Evolutionary conservation across 2,888 invertebrate genomes (phyloP), one percentile per base, ranked within the genome.

Genomic region (Hyles lineata): DNA sequence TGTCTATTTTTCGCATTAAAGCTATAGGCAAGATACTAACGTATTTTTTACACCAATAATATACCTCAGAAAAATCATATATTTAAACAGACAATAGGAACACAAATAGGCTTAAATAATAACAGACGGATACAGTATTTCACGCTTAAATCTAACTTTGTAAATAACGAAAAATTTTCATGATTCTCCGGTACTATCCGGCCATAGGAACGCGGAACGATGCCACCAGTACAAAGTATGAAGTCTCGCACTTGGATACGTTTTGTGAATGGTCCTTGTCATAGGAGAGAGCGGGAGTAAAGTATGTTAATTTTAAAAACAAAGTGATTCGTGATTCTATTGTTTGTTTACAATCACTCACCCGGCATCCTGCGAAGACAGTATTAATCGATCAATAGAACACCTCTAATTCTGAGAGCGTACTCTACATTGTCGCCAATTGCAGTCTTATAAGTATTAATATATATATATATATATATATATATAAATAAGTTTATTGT

Each of bases 151-250:
- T 84, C 83, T 85, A 85, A 88, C 82, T 88, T 86, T 82, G 85
- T 83, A 86, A 83, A 80, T 87, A 90, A 87, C 87, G 87, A 87
- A 86, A 87, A 90, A 89, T 90, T 90, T 90, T 91, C 87, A 88
- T 90, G 90, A 89, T 88, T 87, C 85, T 82, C 78, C 73, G 77
- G 74, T 74, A 75, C 70, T 70, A 73, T 70, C 73, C 62, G 70
- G 70, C 60, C 76, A 83, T 85, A 90, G 88, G 87, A 88, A 90
- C 88, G 82, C 80, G 82, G 80, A 87, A 87, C 86, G 89, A 87
- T 87, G 89, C 84, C 82, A 84, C 86, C 80, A 78, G 84, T 82
- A 87, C 85, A 84, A 89, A 89, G 89, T 88, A 88, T 85, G 84
- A 87, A 88, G 90, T 87, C 89, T 89, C 80, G 80, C 84, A 85